Evolutionary conservation across 2,797 vertebrate genomes (phyloP).

Genomic region (Ciconia nigra): DNA sequence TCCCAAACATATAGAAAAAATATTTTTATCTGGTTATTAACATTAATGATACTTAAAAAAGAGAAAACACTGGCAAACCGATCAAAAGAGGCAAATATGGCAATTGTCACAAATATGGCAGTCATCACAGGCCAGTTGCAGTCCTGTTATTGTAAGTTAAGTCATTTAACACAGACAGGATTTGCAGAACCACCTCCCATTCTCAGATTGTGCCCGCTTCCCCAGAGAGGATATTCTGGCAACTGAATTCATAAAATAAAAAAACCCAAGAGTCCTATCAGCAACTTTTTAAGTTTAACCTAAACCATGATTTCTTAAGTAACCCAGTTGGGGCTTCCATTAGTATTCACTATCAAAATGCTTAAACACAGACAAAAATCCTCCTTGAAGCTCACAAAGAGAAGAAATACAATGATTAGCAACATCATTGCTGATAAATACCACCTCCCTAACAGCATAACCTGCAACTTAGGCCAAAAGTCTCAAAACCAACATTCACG

Average conservation of each 20-base stretch:
- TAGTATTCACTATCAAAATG: not conserved
- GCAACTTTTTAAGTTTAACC: not conserved
- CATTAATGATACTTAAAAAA: fast-evolving
- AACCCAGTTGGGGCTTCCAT: not conserved
- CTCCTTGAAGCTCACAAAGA: not conserved
- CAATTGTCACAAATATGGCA: fast-evolving
- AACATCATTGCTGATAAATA: not conserved
- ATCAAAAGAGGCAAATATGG: not conserved
- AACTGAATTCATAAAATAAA: not conserved
- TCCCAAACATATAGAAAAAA: not conserved
- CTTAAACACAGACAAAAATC: not conserved
- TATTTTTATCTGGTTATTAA: not conserved
- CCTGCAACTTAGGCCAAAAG: not conserved
- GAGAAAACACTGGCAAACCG: not conserved
- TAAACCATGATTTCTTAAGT: not conserved
- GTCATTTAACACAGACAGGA: fast-evolving
- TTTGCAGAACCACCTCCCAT: not conserved
- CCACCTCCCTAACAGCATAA: not conserved
- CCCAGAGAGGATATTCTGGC: not conserved
- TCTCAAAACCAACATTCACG: fast-evolving
- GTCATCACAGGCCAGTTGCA: not conserved
- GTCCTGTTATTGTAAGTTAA: not conserved
- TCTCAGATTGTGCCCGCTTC: not conserved
- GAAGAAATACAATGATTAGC: not conserved
- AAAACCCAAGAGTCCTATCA: not conserved